Evolutionary conservation across 2,797 vertebrate genomes (phyloP).

Genomic region (Hippopotamyrus pictus): DNA sequence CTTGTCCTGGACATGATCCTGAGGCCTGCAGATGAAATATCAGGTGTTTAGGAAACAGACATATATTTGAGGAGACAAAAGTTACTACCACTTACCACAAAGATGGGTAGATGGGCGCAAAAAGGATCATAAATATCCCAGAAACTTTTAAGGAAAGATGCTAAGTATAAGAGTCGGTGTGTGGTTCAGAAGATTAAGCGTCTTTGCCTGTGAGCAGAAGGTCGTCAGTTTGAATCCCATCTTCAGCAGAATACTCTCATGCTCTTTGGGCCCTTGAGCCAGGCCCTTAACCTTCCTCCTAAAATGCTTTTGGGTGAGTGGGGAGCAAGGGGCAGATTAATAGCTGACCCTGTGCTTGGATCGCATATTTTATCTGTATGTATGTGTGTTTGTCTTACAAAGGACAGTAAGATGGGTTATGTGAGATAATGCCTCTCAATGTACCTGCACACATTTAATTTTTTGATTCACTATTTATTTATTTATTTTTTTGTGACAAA

Average conservation of each 20-base stretch:
- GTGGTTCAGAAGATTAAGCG: not conserved
- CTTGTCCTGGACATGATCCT: not conserved
- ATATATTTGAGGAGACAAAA: not conserved
- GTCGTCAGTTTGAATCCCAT: not conserved
- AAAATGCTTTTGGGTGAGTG: not conserved
- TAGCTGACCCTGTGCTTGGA: not conserved
- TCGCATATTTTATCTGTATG: not conserved
- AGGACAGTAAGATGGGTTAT: not conserved
- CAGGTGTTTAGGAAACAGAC: not conserved
- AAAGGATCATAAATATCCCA: not conserved
- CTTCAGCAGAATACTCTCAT: not conserved
- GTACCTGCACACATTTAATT: not conserved
- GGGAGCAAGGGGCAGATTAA: not conserved
- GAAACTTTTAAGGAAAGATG: not conserved
- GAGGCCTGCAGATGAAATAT: not conserved
- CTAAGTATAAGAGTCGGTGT: not conserved
- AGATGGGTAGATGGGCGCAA: not conserved
- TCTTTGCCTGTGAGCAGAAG: not conserved
- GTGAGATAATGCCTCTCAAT: not conserved
- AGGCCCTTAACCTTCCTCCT: not conserved
- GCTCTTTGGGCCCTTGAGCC: not conserved
- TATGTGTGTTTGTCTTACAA: not conserved
- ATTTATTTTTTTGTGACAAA: not conserved
- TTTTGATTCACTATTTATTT: not conserved
- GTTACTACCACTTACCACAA: not conserved